phyloP scores from a whole-genome alignment of 2,888 invertebrate species.

The Pollenia angustigena region DNA sequence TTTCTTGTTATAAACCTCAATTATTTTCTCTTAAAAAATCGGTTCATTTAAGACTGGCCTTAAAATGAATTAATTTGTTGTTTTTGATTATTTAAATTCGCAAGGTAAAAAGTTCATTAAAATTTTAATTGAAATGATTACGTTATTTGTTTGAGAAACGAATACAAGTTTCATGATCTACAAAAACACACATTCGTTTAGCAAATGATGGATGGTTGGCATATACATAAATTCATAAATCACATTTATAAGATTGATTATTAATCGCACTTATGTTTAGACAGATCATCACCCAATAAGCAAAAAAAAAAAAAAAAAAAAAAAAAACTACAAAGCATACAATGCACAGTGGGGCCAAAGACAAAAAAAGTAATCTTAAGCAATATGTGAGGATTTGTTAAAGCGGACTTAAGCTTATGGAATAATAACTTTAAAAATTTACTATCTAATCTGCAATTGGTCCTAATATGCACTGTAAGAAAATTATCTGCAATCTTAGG shows the following conservation, averaged over 20 bases:
- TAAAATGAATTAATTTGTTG: constrained; percentile 23
- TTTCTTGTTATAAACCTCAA: no score
- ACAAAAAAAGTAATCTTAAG: no score
- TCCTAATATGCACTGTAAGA: no score
- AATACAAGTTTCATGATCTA: constrained; percentile 10
- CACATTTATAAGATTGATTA: constrained; percentile 24
- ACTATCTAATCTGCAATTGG: no score
- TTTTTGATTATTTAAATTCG: constrained; percentile 33
- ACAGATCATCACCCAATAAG: constrained; percentile 24
- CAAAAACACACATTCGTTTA: background rate
- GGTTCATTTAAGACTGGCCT: background rate
- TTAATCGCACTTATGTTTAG: constrained; percentile 29
- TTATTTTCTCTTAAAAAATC: background rate
- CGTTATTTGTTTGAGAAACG: background rate
- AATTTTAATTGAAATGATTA: constrained; percentile 8
- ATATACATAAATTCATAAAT: constrained; percentile 19
- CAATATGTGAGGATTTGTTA: no score
- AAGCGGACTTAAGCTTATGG: no score
- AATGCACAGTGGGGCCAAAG: background rate
- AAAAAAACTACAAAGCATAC: background rate
- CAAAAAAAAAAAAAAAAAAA: constrained; percentile 13
- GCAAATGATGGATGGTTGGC: background rate
- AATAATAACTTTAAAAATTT: no score
- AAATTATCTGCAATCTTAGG: no score
- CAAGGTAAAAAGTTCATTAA: constrained; percentile 32